Percentiles rank a stretch among this genome's conserved stretches.
phyloP scores from a whole-genome alignment of 1,140 invertebrate species.

The Odontomachus brunneus region DNA sequence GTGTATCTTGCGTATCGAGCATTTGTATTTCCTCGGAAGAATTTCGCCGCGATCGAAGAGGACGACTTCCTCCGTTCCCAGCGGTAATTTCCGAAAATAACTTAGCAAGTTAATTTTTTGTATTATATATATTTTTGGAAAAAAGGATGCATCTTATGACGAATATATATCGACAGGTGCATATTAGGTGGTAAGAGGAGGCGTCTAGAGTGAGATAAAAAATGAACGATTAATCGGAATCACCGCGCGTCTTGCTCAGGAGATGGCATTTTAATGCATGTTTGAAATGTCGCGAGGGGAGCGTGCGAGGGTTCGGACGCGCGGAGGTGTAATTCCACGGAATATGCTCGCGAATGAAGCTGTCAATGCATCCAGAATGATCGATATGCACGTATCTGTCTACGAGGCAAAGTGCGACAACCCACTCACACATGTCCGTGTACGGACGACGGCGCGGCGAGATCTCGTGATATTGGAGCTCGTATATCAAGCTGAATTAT shows the following conservation, averaged over 20 bases:
- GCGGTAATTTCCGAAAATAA: too few species aligned
- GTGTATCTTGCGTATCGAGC: too few species aligned
- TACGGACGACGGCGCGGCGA: constrained; percentile 42
- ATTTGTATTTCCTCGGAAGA: too few species aligned
- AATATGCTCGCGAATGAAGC: constrained; percentile 61
- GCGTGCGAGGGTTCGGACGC: constrained; percentile 3
- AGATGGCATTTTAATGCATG: constrained; percentile 24
- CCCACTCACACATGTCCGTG: constrained; percentile 54
- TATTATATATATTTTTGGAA: too few species aligned
- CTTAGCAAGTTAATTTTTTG: too few species aligned
- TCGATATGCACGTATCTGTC: constrained; percentile 62
- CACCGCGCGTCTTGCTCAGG: not conserved
- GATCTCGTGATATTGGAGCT: constrained; percentile 56
- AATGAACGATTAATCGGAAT: not conserved
- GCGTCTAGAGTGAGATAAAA: too few species aligned
- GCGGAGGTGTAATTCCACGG: constrained; percentile 48
- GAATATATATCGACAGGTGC: too few species aligned
- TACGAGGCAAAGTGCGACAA: constrained; percentile 58
- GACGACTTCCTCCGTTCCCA: too few species aligned
- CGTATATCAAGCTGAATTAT: constrained; percentile 63
- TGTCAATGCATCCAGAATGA: constrained; percentile 63
- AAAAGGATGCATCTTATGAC: too few species aligned
- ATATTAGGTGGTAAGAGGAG: too few species aligned
- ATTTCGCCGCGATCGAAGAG: too few species aligned
- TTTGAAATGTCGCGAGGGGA: constrained; percentile 29